Evolutionary conservation across 2,888 invertebrate species (phyloP).

Genomic region (Silvanus unidentatus): DNA sequence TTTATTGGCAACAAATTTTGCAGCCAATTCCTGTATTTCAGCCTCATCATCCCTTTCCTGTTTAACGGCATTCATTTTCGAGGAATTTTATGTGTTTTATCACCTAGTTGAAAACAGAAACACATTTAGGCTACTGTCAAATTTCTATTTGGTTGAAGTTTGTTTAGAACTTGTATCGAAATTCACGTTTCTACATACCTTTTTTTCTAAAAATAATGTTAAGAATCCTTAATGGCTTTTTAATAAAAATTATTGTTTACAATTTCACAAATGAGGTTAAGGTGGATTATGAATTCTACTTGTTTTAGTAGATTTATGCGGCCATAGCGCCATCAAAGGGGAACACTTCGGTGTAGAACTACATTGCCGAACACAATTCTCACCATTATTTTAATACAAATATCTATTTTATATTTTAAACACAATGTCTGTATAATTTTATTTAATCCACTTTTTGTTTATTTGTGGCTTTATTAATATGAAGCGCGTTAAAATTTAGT

Average conservation of each 20-base stretch:
- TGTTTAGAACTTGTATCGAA: neutral
- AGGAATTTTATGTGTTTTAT: neutral
- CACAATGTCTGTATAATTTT: slow-evolving; percentile 11
- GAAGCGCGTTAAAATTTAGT: slow-evolving; percentile 1
- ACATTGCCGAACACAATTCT: slow-evolving; percentile 33
- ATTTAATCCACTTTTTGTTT: neutral
- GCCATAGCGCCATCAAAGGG: slow-evolving; percentile 44
- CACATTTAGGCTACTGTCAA: no score
- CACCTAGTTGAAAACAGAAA: neutral
- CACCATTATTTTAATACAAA: slow-evolving; percentile 18
- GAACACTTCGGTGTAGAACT: slow-evolving; percentile 40
- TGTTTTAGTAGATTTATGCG: slow-evolving; percentile 40
- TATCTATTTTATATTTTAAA: slow-evolving; percentile 22
- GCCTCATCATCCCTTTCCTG: slow-evolving; percentile 78
- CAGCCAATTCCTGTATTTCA: slow-evolving; percentile 80
- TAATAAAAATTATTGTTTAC: slow-evolving; percentile 29
- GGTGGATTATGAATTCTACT: slow-evolving; percentile 42
- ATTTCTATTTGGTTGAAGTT: no score
- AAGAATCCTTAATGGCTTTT: neutral
- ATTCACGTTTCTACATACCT: neutral
- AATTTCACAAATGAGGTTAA: slow-evolving; percentile 41
- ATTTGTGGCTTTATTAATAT: no score
- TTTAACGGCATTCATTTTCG: slow-evolving; percentile 48
- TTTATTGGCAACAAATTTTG: slow-evolving; percentile 63
- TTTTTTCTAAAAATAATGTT: neutral